Percentiles rank a stretch among this genome's conserved stretches.
Evolutionary conservation across 1,140 invertebrate genomes (phyloP).

Genomic region (Globodera rostochiensis): DNA sequence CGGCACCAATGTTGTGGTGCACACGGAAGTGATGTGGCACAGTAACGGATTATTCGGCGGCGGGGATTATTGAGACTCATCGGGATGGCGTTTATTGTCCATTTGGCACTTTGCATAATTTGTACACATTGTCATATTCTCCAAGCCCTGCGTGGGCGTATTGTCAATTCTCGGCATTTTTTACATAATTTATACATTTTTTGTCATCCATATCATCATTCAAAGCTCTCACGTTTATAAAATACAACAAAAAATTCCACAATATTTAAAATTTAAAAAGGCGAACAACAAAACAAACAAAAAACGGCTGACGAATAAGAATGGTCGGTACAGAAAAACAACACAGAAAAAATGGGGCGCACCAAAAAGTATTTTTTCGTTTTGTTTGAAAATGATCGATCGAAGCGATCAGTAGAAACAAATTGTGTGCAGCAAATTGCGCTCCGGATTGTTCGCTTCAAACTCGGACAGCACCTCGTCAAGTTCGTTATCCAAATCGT

Average conservation of each 20-base stretch:
- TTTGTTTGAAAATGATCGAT: too few relatives aligned
- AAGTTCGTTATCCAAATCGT: slow-evolving; percentile 96
- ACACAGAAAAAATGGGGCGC: too few relatives aligned
- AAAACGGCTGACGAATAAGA: too few relatives aligned
- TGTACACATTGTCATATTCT: not conserved
- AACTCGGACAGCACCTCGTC: slow-evolving; percentile 94
- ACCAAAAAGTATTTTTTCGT: too few relatives aligned
- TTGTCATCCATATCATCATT: too few relatives aligned
- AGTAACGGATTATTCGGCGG: too few relatives aligned
- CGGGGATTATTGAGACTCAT: too few relatives aligned
- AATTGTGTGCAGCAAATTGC: slow-evolving; percentile 87
- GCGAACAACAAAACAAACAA: not conserved
- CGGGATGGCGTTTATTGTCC: not conserved
- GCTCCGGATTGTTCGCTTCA: slow-evolving; percentile 79
- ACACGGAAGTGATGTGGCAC: too few relatives aligned
- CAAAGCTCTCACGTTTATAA: not conserved
- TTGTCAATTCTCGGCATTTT: too few relatives aligned
- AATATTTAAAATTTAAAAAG: slow-evolving; percentile 10
- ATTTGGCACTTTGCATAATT: not conserved
- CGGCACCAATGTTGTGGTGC: too few relatives aligned
- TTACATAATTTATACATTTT: too few relatives aligned
- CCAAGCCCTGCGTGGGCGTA: not conserved
- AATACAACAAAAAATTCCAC: not conserved
- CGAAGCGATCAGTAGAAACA: slow-evolving; percentile 78
- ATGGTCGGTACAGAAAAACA: too few relatives aligned